A percentile compares a stretch with the other conserved stretches of the same genome.
Conservation (phyloP, 2,113 vertebrate genomes). For the Chionis minor region DNA sequence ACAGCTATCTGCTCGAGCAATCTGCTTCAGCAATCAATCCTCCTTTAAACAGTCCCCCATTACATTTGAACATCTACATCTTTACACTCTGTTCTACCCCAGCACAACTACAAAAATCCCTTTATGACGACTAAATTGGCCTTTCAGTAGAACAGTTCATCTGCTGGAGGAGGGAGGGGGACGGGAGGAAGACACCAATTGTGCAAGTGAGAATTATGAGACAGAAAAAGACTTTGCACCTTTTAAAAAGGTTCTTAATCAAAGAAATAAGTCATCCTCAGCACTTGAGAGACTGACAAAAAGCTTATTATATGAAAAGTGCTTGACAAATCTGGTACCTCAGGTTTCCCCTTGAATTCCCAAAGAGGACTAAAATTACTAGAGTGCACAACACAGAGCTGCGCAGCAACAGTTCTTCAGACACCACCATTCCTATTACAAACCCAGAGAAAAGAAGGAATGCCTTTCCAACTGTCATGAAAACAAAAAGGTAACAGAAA, state of each 20-base stretch:
- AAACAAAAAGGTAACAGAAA: not conserved
- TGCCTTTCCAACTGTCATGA: not conserved
- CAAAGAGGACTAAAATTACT: not conserved
- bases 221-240: not conserved
- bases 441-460: not conserved
- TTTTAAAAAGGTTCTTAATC: slow-evolving; percentile 19
- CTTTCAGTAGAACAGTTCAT: slow-evolving; percentile 16
- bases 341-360: not conserved
- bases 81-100: not conserved
- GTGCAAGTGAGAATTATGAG: not conserved
- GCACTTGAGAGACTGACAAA: not conserved
- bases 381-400: not conserved
- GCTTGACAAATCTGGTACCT: not conserved
- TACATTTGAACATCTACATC: not conserved
- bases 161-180: not conserved
- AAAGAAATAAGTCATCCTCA: not conserved
- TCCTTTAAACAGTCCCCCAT: not conserved
- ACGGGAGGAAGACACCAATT: not conserved
- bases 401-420: not conserved
- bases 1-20: not conserved
- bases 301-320: not conserved
- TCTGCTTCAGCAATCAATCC: not conserved
- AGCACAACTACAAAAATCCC: not conserved
- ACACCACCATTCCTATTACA: not conserved
- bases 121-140: not conserved